Base-by-base conservation (phyloP, 2,888 invertebrate genomes). In the Furcula furcula region DNA sequence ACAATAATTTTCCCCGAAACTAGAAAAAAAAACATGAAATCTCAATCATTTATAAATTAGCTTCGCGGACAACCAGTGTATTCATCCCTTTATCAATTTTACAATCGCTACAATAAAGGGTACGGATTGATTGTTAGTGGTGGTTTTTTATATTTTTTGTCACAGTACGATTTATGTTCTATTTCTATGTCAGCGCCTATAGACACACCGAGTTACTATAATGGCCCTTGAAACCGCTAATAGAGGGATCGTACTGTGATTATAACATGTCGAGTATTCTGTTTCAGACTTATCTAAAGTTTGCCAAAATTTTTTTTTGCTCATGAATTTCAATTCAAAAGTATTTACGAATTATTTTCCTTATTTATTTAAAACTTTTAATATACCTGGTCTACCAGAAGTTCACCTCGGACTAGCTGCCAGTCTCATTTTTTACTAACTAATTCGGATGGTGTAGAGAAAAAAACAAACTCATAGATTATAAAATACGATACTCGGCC, bases 31-130 rank as follows among this genome's bases (percentile, higher is more conserved):
- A 82, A 85, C 81, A 69, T 77, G 71, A 84, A 85, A 82, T 79
- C 86, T 88, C 85, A 84, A 88, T 88, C 72, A 87, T 84, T 88
- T 86, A 86, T 84, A 80, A 86, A 88, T 88, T 88, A 84, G 88
- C 75, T 78, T 63, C 79, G 85, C 78, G 85, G 86, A 86, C 86
- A 87, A 82, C 73, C 67, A 66, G 66, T 61, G 66, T 65, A 73
- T 80, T 85, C 85, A 85, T 84, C 82, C 85, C 80, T 86, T 87
- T 86, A 87, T 86, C 81, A 74, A 67, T 67, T 70, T 63, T 66
- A 78, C 81, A 85, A 87, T 86, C 81, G 72, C 66, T 72, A 73
- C 74, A 78, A 83, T 83, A 86, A 84, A 83, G 85, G 85, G 84
- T 85, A 79, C 71, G 69, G 54, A 72, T 66, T 70, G 77, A 80